Conservation (phyloP, 2,797 vertebrate genomes). For the Micrastur ruficollis region DNA sequence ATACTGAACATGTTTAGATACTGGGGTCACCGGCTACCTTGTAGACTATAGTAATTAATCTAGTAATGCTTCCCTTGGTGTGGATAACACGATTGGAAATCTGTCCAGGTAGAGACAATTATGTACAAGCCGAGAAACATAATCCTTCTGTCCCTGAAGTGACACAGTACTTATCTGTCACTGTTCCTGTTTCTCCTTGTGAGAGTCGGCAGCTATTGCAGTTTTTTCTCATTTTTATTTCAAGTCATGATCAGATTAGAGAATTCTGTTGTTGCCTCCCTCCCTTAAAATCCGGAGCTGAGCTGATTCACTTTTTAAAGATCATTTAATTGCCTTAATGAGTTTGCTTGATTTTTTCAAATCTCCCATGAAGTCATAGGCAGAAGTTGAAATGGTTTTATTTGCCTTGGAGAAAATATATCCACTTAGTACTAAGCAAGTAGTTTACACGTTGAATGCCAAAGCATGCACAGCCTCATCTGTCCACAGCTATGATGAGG, state of each 20-base stretch:
- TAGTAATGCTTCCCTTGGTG: not conserved
- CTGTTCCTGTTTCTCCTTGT: not conserved
- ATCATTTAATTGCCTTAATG: not conserved
- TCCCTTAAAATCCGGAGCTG: not conserved
- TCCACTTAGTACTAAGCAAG: not conserved
- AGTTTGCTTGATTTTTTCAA: not conserved
- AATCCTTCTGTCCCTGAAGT: not conserved
- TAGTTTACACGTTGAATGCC: not conserved
- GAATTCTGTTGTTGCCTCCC: not conserved
- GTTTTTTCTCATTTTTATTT: conserved; percentile 16
- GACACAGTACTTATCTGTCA: not conserved
- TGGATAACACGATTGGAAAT: conserved; percentile 7
- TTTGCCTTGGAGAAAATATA: not conserved
- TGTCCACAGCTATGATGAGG: not conserved
- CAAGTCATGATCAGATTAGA: not conserved
- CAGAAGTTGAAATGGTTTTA: not conserved
- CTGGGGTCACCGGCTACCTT: not conserved
- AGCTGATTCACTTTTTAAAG: not conserved
- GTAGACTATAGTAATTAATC: conserved; percentile 17
- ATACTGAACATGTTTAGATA: not conserved
- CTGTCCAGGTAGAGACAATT: conserved; percentile 35
- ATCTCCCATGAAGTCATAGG: not conserved
- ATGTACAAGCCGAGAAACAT: not conserved
- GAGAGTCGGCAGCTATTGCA: not conserved
- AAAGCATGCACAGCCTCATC: not conserved